Evolutionary conservation across 2,113 vertebrate genomes (phyloP), one percentile per base, ranked within the genome.

Genomic region (Plectropomus leopardus): DNA sequence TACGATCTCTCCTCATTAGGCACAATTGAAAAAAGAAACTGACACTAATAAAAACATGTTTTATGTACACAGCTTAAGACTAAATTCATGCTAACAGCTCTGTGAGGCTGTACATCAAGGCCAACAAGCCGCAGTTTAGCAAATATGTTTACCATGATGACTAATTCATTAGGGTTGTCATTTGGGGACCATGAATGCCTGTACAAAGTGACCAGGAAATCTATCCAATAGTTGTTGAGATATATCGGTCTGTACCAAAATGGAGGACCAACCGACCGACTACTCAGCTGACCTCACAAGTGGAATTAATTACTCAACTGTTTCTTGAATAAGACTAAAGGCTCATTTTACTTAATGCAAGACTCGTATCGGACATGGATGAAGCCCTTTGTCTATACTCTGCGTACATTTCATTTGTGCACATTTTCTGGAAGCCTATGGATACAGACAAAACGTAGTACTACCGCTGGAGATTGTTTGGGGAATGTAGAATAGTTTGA

Each of bases 301-400:
- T n/a, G 13, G 10, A 44, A 74, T 70, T 68, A 59, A 82, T 78
- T 34, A 74, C 21, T 68, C 67, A 69, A 26, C 14, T 2, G 9
- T 50, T 61, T 72, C 36, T 40, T 66, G 10, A 45, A 60, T 21
- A 32, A 23, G 15, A 59, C 26, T 65, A 74, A 70, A 82, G 40
- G n/a, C n/a, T n/a, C n/a, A n/a, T n/a, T n/a, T n/a, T n/a, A n/a
- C n/a, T n/a, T n/a, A n/a, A n/a, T n/a, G n/a, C n/a, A n/a, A n/a
- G n/a, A n/a, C n/a, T n/a, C n/a, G n/a, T n/a, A n/a, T n/a, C n/a
- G n/a, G n/a, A n/a, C n/a, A n/a, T n/a, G n/a, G n/a, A n/a, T n/a
- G n/a, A n/a, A n/a, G n/a, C n/a, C n/a, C n/a, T n/a, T n/a, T n/a
- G n/a, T n/a, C n/a, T n/a, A n/a, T n/a, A n/a, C n/a, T n/a, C n/a